Conservation (phyloP, 2,797 vertebrate genomes). For the Eulemur rubriventer region DNA sequence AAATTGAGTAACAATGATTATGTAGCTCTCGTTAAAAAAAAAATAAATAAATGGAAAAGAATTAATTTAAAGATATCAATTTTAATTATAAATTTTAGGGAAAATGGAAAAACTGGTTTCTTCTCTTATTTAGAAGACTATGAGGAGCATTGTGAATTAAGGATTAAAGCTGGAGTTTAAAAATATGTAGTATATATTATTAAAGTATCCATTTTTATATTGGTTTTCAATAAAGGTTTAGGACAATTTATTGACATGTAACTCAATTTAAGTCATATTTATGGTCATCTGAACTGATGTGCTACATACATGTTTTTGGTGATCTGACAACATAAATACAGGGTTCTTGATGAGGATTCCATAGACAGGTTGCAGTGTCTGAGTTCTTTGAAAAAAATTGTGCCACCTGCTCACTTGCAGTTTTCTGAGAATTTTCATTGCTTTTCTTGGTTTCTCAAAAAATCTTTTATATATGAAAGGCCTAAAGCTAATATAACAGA, state of each 20-base stretch:
- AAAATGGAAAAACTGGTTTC: not conserved
- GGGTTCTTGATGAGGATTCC: not conserved
- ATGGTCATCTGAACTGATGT: not conserved
- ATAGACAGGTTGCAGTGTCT: not conserved
- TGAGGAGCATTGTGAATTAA: not conserved
- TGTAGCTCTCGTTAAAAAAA: not conserved
- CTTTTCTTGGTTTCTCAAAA: not conserved
- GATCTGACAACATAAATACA: not conserved
- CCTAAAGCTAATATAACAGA: not conserved
- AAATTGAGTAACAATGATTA: not conserved
- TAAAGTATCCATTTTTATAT: not conserved
- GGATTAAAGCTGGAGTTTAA: not conserved
- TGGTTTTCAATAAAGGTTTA: not conserved
- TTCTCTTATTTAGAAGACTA: not conserved
- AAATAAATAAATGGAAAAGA: not conserved
- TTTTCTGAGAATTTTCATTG: conserved; percentile 14
- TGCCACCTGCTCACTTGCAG: not conserved
- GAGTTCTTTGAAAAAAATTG: not conserved
- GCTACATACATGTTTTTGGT: not conserved
- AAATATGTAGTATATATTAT: not conserved
- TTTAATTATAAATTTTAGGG: not conserved
- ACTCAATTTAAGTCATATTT: not conserved
- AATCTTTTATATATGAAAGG: not conserved
- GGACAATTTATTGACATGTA: not conserved
- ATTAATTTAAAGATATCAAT: not conserved